These are phyloP conservation scores for Galerucella calmariensis DNA, from an alignment of 2,888 invertebrate genomes.

Conservation along the genomic window DNA sequence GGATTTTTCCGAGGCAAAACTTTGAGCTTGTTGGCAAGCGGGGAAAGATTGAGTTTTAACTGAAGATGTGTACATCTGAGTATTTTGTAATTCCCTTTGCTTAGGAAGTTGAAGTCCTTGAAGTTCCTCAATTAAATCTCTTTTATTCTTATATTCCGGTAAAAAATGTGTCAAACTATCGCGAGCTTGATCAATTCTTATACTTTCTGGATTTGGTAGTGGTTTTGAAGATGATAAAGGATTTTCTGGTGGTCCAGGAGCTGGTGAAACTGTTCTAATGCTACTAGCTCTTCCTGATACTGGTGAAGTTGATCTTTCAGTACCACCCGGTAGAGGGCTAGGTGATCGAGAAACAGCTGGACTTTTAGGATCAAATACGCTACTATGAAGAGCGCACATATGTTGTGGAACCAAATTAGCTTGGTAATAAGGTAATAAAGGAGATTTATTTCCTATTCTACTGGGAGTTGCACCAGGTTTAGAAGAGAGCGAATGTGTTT, in stretches of 20 bases:
- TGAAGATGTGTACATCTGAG: slow-evolving; percentile 47
- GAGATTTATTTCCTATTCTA: slow-evolving; percentile 78
- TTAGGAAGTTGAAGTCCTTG: slow-evolving; percentile 43
- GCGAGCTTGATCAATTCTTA: slow-evolving; percentile 55
- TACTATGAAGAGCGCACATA: slow-evolving; percentile 70
- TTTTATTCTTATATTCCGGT: slow-evolving; percentile 57
- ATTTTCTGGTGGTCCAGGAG: slow-evolving; percentile 77
- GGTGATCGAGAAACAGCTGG: slow-evolving; percentile 73
- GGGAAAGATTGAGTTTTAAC: slow-evolving; percentile 44
- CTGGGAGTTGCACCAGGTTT: slow-evolving; percentile 75
- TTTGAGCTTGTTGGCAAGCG: slow-evolving; percentile 5
- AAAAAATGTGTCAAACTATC: slow-evolving; percentile 56
- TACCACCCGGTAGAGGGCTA: slow-evolving; percentile 68
- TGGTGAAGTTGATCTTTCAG: slow-evolving; percentile 59
- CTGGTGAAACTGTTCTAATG: slow-evolving; percentile 74
- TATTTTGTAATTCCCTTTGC: slow-evolving; percentile 23
- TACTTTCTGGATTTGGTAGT: slow-evolving; percentile 54
- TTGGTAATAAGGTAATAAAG: slow-evolving; percentile 83
- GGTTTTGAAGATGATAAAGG: slow-evolving; percentile 66
- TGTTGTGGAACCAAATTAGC: slow-evolving; percentile 79
- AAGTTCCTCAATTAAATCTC: slow-evolving; percentile 51
- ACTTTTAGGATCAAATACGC: slow-evolving; percentile 72
- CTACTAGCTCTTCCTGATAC: slow-evolving; percentile 52
- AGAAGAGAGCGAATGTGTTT: slow-evolving; percentile 68
- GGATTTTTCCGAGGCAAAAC: slow-evolving; percentile 25